Evolutionary conservation across 1,140 invertebrate species (phyloP).

Genomic region (Drosophila nasuta): DNA sequence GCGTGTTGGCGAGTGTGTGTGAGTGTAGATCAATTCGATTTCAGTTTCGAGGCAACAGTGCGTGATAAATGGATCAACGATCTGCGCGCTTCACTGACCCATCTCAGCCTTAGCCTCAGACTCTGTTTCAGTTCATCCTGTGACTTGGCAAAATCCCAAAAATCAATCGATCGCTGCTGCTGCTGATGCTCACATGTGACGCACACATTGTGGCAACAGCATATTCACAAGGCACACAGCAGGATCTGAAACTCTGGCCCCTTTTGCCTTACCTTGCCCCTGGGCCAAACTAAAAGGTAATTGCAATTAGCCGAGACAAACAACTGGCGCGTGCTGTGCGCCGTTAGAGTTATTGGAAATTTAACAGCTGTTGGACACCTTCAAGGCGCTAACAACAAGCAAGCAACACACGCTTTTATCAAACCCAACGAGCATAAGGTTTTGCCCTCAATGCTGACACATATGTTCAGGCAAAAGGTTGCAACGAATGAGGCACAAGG

Average conservation of each 20-base stretch:
- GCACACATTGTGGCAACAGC: constrained; percentile 12
- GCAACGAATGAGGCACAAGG: not conserved
- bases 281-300: constrained; percentile 6
- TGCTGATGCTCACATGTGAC: constrained; percentile 44
- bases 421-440: constrained; percentile 10
- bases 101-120: constrained; percentile 12
- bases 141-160: constrained; percentile 11
- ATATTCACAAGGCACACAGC: constrained; percentile 48
- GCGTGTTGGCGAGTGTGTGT: constrained; percentile 14
- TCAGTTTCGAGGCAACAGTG: constrained; percentile 68
- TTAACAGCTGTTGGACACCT: constrained; percentile 65
- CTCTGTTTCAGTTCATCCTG: not conserved
- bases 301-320: constrained; percentile 42
- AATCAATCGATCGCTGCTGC: constrained; percentile 50
- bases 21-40: constrained; percentile 56
- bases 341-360: constrained; percentile 21
- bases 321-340: constrained; percentile 75
- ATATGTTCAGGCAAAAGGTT: not conserved
- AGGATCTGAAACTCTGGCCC: not conserved
- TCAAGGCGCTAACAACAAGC: constrained; percentile 24
- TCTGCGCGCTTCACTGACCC: constrained; percentile 65
- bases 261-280: constrained; percentile 16
- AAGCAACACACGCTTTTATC: constrained; percentile 7
- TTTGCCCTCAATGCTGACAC: constrained; percentile 1
- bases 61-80: constrained; percentile 78